These are phyloP conservation scores for crab-eating macaque (Macaca fascicularis) DNA, from an alignment of 2,113 vertebrate species.

Conservation along the genomic window DNA sequence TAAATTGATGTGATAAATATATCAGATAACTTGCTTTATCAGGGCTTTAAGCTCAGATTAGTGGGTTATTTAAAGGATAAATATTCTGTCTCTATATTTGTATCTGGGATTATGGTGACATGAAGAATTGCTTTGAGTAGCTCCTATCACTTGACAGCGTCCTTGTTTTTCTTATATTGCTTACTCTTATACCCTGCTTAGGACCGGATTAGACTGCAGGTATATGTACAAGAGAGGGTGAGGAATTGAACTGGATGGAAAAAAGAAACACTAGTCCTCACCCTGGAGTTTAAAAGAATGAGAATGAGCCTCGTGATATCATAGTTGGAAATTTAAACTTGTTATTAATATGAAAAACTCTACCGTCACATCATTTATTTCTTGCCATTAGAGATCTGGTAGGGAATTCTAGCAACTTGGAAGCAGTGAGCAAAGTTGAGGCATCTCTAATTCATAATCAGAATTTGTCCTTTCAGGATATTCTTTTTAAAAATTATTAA, in stretches of 20 bases:
- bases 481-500: constrained; percentile 4
- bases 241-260: background rate
- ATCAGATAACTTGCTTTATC: constrained; percentile 34
- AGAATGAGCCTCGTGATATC: background rate
- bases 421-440: background rate
- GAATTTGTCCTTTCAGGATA: background rate
- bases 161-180: background rate
- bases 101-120: background rate
- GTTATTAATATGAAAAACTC: background rate
- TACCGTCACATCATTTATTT: background rate
- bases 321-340: background rate
- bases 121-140: background rate
- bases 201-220: background rate
- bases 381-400: background rate
- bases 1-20: background rate
- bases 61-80: constrained; percentile 15
- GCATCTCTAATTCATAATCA: background rate
- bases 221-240: background rate
- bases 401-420: background rate
- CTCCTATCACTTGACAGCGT: background rate
- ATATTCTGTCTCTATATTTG: background rate
- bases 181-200: background rate
- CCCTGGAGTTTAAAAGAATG: background rate
- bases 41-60: constrained; percentile 16
- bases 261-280: background rate